A percentile compares a stretch with the other conserved stretches of the same genome.
Evolutionary conservation across 2,888 invertebrate species (phyloP).

Genomic region (Physocephala rufipes): DNA sequence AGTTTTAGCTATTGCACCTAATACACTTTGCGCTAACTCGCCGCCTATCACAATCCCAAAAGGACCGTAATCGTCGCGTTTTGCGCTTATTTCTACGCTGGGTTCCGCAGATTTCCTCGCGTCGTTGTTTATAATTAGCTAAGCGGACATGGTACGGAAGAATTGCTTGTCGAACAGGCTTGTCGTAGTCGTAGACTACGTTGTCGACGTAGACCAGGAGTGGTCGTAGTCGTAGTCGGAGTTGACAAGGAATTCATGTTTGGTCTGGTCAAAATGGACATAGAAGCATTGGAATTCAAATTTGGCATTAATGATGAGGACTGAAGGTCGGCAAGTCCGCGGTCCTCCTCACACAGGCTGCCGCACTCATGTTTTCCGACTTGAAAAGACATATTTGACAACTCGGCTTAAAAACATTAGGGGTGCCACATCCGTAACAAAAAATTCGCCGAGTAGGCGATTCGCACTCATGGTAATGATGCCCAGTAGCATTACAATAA

Average conservation of each 20-base stretch:
- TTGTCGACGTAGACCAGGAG: background rate
- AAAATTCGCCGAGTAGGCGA: slow-evolving; percentile 22
- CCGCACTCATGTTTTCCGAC: slow-evolving; percentile 31
- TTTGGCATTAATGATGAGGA: background rate
- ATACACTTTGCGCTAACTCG: background rate
- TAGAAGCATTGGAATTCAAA: background rate
- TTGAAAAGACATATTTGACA: slow-evolving; percentile 28
- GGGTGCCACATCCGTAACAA: slow-evolving; percentile 40
- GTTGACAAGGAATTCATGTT: background rate
- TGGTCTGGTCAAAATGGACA: background rate
- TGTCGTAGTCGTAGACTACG: background rate
- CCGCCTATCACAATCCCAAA: slow-evolving; percentile 10
- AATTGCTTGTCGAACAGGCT: too few relatives aligned
- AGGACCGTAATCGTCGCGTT: slow-evolving; percentile 14
- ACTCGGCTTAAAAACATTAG: slow-evolving; percentile 21
- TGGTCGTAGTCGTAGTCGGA: background rate
- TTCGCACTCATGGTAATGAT: slow-evolving; percentile 2
- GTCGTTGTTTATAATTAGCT: background rate
- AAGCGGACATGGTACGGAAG: slow-evolving; percentile 13
- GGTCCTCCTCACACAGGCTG: slow-evolving; percentile 24
- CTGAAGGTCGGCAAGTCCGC: background rate
- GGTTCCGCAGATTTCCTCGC: slow-evolving; percentile 3
- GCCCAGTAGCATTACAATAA: slow-evolving; percentile 10
- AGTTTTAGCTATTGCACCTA: background rate
- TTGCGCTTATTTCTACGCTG: background rate